A percentile compares a stretch with the other conserved stretches of the same genome.
Evolutionary conservation across 2,888 invertebrate genomes (phyloP).

Genomic region (Cataglyphis altisquamis): DNA sequence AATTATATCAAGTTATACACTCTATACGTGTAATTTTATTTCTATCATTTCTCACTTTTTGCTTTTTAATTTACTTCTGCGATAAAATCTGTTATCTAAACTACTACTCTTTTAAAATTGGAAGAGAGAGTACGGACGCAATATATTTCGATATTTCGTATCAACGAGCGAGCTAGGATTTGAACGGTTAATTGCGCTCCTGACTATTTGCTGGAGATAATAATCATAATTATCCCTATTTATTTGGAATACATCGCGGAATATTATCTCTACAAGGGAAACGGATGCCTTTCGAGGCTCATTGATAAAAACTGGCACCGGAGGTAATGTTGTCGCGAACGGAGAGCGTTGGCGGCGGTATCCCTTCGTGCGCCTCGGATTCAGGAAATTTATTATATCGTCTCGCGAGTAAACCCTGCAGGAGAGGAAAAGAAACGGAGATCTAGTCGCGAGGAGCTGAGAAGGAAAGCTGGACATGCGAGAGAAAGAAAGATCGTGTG

Average conservation of each 20-base stretch:
- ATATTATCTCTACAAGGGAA: slow-evolving; percentile 19
- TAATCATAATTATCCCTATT: slow-evolving; percentile 28
- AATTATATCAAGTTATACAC: not conserved
- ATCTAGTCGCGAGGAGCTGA: not conserved
- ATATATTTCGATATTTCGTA: not conserved
- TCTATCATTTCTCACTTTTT: slow-evolving; percentile 1
- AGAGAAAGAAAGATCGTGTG: slow-evolving; percentile 33
- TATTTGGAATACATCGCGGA: not conserved
- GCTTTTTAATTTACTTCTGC: not conserved
- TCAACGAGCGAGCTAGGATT: not conserved
- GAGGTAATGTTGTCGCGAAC: slow-evolving; percentile 4
- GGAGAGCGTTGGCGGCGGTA: slow-evolving; percentile 7
- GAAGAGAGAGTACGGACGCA: not conserved
- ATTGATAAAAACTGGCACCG: slow-evolving; percentile 22
- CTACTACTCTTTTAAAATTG: not conserved
- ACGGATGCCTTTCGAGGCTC: not conserved
- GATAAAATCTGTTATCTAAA: not conserved
- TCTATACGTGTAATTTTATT: not conserved
- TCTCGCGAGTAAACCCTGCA: slow-evolving; percentile 47
- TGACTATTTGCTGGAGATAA: not conserved
- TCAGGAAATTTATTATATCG: slow-evolving; percentile 63
- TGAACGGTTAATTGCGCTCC: not conserved
- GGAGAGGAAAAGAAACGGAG: not conserved
- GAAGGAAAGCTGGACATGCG: not conserved
- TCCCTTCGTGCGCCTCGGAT: slow-evolving; percentile 32